These are phyloP conservation scores for Charadrius vociferus DNA, from an alignment of 2,113 vertebrate genomes.

Conservation along the genomic window DNA sequence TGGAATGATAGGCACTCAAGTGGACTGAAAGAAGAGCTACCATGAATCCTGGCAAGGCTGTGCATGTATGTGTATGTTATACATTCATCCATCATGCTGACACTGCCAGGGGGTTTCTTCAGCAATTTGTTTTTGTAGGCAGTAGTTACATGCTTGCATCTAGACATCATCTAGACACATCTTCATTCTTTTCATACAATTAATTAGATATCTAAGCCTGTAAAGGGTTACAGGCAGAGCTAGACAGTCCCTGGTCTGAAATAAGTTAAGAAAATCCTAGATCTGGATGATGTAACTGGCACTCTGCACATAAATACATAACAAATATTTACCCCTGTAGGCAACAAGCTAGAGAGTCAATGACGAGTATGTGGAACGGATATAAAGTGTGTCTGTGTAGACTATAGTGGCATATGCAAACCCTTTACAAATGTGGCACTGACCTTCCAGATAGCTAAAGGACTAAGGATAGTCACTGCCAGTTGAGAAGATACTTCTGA, in stretches of 20 bases:
- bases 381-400: neutral
- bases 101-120: neutral
- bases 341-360: neutral
- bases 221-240: neutral
- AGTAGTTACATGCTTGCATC: neutral
- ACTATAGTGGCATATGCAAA: neutral
- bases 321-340: neutral
- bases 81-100: neutral
- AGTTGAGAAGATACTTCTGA: neutral
- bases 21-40: neutral
- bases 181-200: neutral
- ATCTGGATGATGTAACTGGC: neutral
- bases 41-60: neutral
- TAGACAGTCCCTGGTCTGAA: neutral
- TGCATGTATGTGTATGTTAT: neutral
- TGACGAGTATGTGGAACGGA: neutral
- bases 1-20: neutral
- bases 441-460: neutral
- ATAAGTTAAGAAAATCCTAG: neutral
- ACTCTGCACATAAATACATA: neutral
- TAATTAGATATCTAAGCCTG: neutral
- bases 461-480: neutral
- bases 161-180: neutral
- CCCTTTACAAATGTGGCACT: neutral
- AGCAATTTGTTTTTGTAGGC: neutral